Conservation (phyloP, 2,113 vertebrate species). For the Meles meles region DNA sequence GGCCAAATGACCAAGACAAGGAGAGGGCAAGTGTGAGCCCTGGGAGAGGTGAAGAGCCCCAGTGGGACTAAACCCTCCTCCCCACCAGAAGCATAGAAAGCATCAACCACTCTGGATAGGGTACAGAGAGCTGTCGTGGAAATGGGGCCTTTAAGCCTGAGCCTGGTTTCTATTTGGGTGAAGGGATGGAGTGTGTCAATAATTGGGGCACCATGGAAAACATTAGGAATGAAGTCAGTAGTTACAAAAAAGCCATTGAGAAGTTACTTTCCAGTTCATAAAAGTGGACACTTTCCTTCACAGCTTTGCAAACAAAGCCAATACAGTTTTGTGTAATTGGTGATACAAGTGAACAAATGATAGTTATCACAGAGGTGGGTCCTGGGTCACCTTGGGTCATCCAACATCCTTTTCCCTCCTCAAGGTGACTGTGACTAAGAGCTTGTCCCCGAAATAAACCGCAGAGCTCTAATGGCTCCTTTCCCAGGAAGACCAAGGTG, state of each 20-base stretch:
- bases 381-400: neutral
- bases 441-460: neutral
- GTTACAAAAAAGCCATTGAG: neutral
- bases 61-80: neutral
- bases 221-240: neutral
- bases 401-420: neutral
- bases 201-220: too few species aligned
- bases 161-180: neutral
- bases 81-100: neutral
- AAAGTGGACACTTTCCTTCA: too few species aligned
- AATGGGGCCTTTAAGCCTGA: neutral
- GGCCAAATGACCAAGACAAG: neutral
- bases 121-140: too few species aligned
- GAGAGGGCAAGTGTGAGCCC: neutral
- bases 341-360: neutral
- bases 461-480: neutral
- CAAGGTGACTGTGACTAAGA: neutral
- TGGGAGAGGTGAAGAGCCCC: neutral
- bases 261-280: neutral
- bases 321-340: neutral
- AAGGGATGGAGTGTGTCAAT: neutral
- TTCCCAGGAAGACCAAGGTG: neutral
- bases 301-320: neutral
- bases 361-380: neutral
- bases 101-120: neutral